Conservation (phyloP, 30 jellyfish, hydroid and myxozoan genomes). For the Turritopsis rubra region DNA sequence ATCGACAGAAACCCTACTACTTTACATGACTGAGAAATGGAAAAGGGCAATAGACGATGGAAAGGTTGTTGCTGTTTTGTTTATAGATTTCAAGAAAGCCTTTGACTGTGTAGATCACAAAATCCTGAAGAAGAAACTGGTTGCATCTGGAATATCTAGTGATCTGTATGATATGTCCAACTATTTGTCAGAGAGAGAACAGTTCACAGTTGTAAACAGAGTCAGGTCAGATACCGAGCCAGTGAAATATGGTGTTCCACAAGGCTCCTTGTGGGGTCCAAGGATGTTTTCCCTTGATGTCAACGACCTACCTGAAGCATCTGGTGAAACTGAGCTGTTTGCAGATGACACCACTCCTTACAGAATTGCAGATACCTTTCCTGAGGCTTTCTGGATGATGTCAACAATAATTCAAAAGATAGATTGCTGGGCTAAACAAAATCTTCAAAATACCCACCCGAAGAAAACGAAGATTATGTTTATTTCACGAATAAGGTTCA, state of each 20-base stretch:
- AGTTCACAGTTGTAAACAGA: slow-evolving; percentile 15
- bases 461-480: background rate
- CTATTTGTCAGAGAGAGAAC: background rate
- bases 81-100: background rate
- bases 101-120: background rate
- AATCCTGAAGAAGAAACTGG: background rate
- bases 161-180: background rate
- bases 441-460: background rate
- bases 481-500: background rate
- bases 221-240: slow-evolving; percentile 22
- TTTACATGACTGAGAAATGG: background rate
- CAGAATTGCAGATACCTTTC: too few relatives aligned
- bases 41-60: background rate
- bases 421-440: background rate
- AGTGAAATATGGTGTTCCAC: slow-evolving; percentile 47
- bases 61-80: background rate
- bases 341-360: slow-evolving; percentile 54
- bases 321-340: slow-evolving; percentile 49
- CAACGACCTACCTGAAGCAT: slow-evolving; percentile 52
- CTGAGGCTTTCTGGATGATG: background rate
- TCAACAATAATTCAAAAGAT: too few relatives aligned
- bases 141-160: background rate
- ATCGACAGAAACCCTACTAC: background rate
- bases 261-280: slow-evolving; percentile 46
- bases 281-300: slow-evolving; percentile 32